Base-by-base conservation (phyloP, 2,797 vertebrate genomes). In the Steatocranus sp. region DNA sequence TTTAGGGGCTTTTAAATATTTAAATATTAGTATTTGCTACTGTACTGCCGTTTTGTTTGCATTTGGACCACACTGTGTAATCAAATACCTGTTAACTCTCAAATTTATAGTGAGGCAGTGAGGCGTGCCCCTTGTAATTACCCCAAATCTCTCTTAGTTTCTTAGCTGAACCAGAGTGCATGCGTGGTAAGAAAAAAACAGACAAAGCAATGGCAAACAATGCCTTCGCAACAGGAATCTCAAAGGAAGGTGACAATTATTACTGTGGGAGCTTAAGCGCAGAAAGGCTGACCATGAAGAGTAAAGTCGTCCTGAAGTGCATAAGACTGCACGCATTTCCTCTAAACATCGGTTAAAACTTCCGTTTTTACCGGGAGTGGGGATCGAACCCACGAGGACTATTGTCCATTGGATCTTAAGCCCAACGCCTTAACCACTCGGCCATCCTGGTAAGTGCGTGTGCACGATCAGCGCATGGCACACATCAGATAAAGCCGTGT, bases 401-500 rank as follows among this genome's bases (percentile, higher is more conserved):
- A 23, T 20, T 23, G 84, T 92, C 93, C 91, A 93, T 93, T 94
- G 92, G 93, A 93, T 93, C 93, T 94, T 93, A 93, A 92, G 92
- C 93, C 93, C 93, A 95, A 95, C 92, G 91, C 93, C 95, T 91
- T 90, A 88, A 90, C 89, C 89, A 94, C 94, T 94, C 92, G 90
- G 93, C 92, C 92, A 94, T 94, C 92, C 91, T 94, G 90, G 88
- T 70, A 5, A 7, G 2, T 20, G 2, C 3, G 1, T 3, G 2
- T 7, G 0, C 4, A 1, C 1, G 3, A 1, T 12, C 32, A 63
- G 8, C 23, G 6, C 6, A 48, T n/a, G 43, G 2, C 11, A 3
- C 6, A 73, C 11, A 32, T 32, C 68, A 49, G 6, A 73, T 73
- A 48, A 4, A 38, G 12, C 23, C 12, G 7, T 27, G 51, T 54